Base-by-base conservation (phyloP, 2,113 vertebrate species). In the Eolophus roseicapilla region DNA sequence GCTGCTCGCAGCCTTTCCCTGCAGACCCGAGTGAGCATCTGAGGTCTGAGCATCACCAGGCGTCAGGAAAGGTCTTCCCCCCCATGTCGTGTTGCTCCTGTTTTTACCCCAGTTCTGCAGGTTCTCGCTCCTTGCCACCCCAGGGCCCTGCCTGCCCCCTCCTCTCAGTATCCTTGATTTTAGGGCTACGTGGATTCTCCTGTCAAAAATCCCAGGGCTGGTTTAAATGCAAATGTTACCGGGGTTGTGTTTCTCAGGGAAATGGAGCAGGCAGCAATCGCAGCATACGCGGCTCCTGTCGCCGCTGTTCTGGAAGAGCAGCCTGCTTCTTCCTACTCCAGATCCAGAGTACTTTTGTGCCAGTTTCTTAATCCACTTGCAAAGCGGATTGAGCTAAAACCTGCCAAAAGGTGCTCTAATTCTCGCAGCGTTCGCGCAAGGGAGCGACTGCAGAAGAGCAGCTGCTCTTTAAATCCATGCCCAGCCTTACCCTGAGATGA, bases 251-350 rank as follows among this genome's bases (percentile, higher is more conserved):
- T 93, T 88, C 88, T 86, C 31, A 0, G 71, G 60, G 92, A 95
- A 93, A 96, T 96, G 94, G 96, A 97, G 92, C 96, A 95, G 94
- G 92, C 91, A 25, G 92, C 75, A 43, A 64, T 86, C 84, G 25
- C 93, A 37, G 93, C 92, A 27, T 65, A 44, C 71, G 20, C 35
- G 31, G 86, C 79, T 94, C 68, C 79, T 62, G 0, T 35, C 21
- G 9, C 88, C 13, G 57, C 57, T 59, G 57, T 50, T 73, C 92
- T 52, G 86, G 94, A 92, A 86, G 21, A 75, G 83, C 94, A 93
- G 92, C 91, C 46, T 86, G 64, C 60, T 57, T 85, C 88, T 96
- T 88, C 94, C 95, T 68, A 49, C 92, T 94, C 80, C 85, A 44
- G 8, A 93, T 83, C 83, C 94, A 16, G 76, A 67, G 88, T 62